Percentiles rank a stretch among this genome's conserved stretches.
Evolutionary conservation across 2,113 vertebrate species (phyloP).

Genomic region (Trematocara macrostoma): DNA sequence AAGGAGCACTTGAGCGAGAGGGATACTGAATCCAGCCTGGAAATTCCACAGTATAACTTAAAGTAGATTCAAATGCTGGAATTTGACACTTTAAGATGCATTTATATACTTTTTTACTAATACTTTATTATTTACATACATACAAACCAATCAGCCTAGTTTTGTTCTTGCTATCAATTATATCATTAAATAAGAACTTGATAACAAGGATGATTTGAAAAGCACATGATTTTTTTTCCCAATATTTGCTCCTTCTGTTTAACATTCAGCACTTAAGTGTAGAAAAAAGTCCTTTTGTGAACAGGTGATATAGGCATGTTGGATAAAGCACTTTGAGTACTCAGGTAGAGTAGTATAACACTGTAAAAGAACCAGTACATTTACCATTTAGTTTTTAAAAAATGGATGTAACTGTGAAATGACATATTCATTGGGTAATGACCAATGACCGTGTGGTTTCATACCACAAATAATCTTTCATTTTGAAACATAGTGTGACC

Average conservation of each 20-base stretch:
- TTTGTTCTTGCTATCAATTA: not conserved
- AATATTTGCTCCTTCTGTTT: not conserved
- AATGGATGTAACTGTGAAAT: not conserved
- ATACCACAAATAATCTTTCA: not conserved
- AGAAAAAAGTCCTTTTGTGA: not conserved
- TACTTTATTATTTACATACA: not conserved
- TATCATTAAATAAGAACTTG: not conserved
- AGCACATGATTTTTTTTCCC: not conserved
- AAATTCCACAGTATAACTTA: not conserved
- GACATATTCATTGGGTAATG: not conserved
- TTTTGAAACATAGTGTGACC: not conserved
- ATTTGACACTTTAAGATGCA: not conserved
- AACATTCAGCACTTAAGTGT: not conserved
- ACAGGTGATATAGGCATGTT: not conserved
- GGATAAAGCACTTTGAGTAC: not conserved
- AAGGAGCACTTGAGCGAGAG: not conserved
- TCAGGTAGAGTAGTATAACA: not conserved
- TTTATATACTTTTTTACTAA: not conserved
- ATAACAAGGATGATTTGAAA: not conserved
- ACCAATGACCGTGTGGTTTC: accelerated
- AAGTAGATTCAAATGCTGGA: not conserved
- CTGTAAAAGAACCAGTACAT: not conserved
- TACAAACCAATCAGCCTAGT: not conserved
- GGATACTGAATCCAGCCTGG: not conserved
- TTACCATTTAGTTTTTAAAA: not conserved